Conservation (phyloP, 35 echinoderm and acorn worm species). For the Patiria miniata region DNA sequence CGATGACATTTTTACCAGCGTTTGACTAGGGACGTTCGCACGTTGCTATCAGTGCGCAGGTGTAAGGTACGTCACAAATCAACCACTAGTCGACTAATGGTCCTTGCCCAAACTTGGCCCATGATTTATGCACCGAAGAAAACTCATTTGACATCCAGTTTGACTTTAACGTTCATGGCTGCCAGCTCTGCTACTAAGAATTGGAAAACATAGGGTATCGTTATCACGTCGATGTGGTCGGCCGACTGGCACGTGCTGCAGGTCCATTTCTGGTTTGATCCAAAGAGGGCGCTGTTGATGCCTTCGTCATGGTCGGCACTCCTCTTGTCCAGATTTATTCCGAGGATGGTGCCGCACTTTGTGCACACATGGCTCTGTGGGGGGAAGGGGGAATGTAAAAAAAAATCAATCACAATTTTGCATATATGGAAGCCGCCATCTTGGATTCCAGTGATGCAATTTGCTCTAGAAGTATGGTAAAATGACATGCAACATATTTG, state of each 20-base stretch:
- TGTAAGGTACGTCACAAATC: too few species aligned
- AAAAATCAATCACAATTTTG: not conserved
- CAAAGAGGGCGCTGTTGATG: conserved; percentile 28
- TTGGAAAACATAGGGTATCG: conserved; percentile 90
- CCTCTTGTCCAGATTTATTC: conserved; percentile 68
- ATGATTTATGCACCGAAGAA: not conserved
- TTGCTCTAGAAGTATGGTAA: too few species aligned
- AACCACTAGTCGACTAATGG: too few species aligned
- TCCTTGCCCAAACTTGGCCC: too few species aligned
- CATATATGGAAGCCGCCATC: not conserved
- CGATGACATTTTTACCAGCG: too few species aligned
- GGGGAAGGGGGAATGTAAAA: not conserved
- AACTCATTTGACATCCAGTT: conserved; percentile 67
- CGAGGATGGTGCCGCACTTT: conserved; percentile 88
- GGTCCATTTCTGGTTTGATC: conserved; percentile 64
- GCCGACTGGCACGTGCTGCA: conserved; percentile 78
- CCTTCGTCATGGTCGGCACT: conserved; percentile 37
- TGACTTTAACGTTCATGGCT: conserved; percentile 97
- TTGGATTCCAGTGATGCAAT: too few species aligned
- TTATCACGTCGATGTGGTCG: conserved; percentile 63
- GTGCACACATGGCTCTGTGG: conserved; percentile 75
- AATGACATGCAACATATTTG: too few species aligned
- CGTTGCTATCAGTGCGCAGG: too few species aligned
- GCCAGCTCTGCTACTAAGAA: conserved; percentile 87
- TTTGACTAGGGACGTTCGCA: too few species aligned